Evolutionary conservation across 2,797 vertebrate genomes (phyloP), one percentile per base, ranked within the genome.

Genomic region (Smutsia temminckii): DNA sequence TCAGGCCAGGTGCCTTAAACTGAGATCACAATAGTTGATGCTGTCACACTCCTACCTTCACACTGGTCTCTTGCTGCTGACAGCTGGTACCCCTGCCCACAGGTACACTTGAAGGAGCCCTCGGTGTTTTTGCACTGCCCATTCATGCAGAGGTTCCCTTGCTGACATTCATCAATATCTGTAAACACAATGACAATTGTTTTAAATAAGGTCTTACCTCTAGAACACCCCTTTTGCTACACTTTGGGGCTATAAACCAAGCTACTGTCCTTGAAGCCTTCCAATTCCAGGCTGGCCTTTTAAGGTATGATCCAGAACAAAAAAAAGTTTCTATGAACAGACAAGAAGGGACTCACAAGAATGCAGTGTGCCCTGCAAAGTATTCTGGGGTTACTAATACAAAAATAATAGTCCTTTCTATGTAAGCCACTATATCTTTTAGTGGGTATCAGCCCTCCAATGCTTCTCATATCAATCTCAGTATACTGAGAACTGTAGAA

Each of bases 141-240:
- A 27, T 99, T 98, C 71, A 98, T 97, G 85, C 99, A 99, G 14
- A 99, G 96, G 49, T 88, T 98, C 90, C 98, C 99, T 92, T 99
- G 99, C 94, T 99, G 99, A 97, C 99, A 99, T 98, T 99, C 99
- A 85, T 99, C 99, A 69, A 99, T 96, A 98, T 99, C 99, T 99
- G 98, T 69, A 83, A 97, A 97, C 14, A 97, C 2, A 74, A 85
- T 57, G 21, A 34, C 27, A 85, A 46, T 0, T 37, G 40, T 37
- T 80, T 91, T 34, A 64, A 55, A 51, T 49, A 4, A 81, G 66
- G 66, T 25, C n/a, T 42, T 2, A 37, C 59, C 46, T 53, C 66
- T 80, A 49, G 72, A 83, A 64, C 14, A 64, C 7, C 2, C 3
- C 5, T 27, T n/a, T 23, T 42, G 7, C 32, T 72, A 34, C 49